Conservation (phyloP, 2,888 invertebrate species). For the Bibio marci region DNA sequence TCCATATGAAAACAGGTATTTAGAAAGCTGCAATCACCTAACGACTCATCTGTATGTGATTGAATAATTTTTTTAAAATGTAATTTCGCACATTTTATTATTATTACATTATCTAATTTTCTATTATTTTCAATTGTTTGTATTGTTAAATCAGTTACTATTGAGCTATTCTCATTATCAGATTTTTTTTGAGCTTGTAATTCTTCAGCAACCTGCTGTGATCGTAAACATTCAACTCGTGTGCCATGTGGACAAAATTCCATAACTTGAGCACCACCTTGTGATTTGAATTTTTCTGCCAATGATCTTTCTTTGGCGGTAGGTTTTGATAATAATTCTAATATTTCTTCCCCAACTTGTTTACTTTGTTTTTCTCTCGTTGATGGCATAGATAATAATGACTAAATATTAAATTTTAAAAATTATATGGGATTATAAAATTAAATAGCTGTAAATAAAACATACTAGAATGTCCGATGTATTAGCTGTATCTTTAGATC, state of each 20-base stretch:
- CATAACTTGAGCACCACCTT: constrained; percentile 84
- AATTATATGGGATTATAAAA: not conserved
- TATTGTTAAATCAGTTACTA: not conserved
- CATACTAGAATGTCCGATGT: constrained; percentile 53
- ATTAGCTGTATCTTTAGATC: constrained; percentile 21
- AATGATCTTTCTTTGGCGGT: constrained; percentile 90
- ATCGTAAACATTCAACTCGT: constrained; percentile 64
- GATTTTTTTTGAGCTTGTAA: too few relatives aligned
- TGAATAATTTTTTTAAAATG: constrained; percentile 97
- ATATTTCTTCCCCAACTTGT: constrained; percentile 88
- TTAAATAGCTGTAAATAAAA: constrained; percentile 1
- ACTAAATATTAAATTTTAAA: constrained; percentile 12
- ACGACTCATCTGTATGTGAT: constrained; percentile 81
- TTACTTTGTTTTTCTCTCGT: constrained; percentile 91
- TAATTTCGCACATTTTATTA: constrained; percentile 58
- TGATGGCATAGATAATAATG: constrained; percentile 43
- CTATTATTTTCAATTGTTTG: constrained; percentile 15
- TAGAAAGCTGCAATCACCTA: constrained; percentile 94
- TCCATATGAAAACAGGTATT: constrained; percentile 99
- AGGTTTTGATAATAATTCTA: constrained; percentile 83
- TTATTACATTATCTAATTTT: constrained; percentile 10
- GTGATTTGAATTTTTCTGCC: constrained; percentile 91
- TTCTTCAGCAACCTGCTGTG: constrained; percentile 24
- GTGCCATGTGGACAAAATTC: constrained; percentile 97
- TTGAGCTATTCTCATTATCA: constrained; percentile 6